A percentile compares a stretch with the other conserved stretches of the same genome.
Evolutionary conservation across 2,113 vertebrate genomes (phyloP).

Genomic region (Toxotes chatareus): DNA sequence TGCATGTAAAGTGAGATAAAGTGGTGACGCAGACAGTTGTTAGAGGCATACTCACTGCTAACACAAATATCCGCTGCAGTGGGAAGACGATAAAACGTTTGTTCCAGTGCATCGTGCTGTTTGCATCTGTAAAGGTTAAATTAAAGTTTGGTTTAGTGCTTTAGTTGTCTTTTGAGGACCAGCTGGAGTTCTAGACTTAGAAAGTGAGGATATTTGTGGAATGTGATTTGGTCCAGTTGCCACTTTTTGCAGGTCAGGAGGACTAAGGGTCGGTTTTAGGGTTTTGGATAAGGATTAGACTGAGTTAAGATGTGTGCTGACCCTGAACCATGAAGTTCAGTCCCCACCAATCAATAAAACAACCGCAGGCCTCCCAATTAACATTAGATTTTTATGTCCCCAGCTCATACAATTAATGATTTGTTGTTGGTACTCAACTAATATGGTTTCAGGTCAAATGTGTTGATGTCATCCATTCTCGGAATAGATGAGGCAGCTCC

Average conservation of each 20-base stretch:
- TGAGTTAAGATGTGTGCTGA: not conserved
- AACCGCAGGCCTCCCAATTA: not conserved
- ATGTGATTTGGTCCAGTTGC: no score
- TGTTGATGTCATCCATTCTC: not conserved
- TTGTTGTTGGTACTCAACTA: not conserved
- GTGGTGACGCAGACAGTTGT: slow-evolving; percentile 21
- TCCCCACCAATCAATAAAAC: not conserved
- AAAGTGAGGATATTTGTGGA: not conserved
- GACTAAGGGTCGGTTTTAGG: not conserved
- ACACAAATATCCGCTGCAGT: slow-evolving; percentile 9
- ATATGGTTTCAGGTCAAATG: not conserved
- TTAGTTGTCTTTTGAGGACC: not conserved
- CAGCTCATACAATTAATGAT: not conserved
- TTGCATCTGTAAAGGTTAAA: slow-evolving; percentile 32
- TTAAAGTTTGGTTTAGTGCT: slow-evolving; percentile 17
- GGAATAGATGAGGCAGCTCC: not conserved
- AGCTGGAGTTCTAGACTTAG: not conserved
- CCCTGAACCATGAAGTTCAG: not conserved
- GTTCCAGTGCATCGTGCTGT: not conserved
- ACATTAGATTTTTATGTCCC: not conserved
- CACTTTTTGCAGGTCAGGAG: not conserved
- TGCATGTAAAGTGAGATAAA: slow-evolving; percentile 55
- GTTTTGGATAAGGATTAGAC: not conserved
- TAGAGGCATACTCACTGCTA: not conserved
- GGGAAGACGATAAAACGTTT: slow-evolving; percentile 25